Percentiles rank a stretch among this genome's conserved stretches.
Conservation (phyloP, 2,113 vertebrate species). For the human region GRCh38 chr14:93369001-93369500, state of each 20-base stretch:
- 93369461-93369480: background rate
- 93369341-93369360: background rate
- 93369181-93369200: background rate
- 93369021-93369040: background rate
- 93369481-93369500: background rate
- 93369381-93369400: background rate
- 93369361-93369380: background rate
- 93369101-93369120: background rate
- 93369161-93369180: background rate
- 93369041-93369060: background rate
- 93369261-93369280: background rate
- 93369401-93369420: background rate
- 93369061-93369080: background rate
- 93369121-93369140: background rate
- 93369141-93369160: background rate
- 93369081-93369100: background rate
- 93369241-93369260: background rate
- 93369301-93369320: background rate
- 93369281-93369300: background rate
- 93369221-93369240: background rate
- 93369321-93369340: background rate
- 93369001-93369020: no score
- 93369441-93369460: background rate
- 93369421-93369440: background rate
- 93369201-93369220: background rate